Evolutionary conservation across 2,888 invertebrate genomes (phyloP), one percentile per base, ranked within the genome.

Genomic region (Hedya salicella): DNA sequence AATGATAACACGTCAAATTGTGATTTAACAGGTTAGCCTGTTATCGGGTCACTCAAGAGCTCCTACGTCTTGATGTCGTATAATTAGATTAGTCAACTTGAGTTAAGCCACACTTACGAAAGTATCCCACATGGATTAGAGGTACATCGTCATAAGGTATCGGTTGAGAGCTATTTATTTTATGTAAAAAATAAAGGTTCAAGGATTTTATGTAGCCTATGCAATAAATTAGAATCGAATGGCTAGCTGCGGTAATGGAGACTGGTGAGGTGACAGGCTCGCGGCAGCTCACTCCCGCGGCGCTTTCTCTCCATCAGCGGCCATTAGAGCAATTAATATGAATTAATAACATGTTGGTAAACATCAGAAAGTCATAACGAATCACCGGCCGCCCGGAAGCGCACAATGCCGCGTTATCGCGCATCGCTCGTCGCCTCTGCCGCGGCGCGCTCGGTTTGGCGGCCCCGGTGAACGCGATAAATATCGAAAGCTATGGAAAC

Each of bases 321-420:
- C 40, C 62, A 62, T 62, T 62, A 62, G 48, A 19, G 48, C 54
- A 62, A 62, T 62, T 62, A 62, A 48, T 39, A 30, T 53, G 30
- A 54, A 54, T 62, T 62, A 62, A 62, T 62, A 54, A 62, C 48
- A 62, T 54, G 62, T 62, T 48, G 62, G 62, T 54, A 62, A 54
- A 54, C 62, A 62, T 25, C 62, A 30, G 62, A 62, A 46, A 62
- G 53, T 61, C 40, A 17, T 50, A 50, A 61, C 60, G 40, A 50
- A 61, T 30, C 49, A 16, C 30, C 30, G 40, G 39, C 21, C 11
- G 17, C 40, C 11, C 36, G 16, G 48, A 62, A 39, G 32, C 50
- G n/a, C 36, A 3, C 16, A n/a, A 57, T 17, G 32, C 11, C 36
- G 36, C 17, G 40, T 40, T 54, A 42, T 54, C 54, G 40, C 42